A percentile compares a stretch with the other conserved stretches of the same genome.
Conservation (phyloP, 2,797 vertebrate genomes). For the Pipistrellus pipistrellus region DNA sequence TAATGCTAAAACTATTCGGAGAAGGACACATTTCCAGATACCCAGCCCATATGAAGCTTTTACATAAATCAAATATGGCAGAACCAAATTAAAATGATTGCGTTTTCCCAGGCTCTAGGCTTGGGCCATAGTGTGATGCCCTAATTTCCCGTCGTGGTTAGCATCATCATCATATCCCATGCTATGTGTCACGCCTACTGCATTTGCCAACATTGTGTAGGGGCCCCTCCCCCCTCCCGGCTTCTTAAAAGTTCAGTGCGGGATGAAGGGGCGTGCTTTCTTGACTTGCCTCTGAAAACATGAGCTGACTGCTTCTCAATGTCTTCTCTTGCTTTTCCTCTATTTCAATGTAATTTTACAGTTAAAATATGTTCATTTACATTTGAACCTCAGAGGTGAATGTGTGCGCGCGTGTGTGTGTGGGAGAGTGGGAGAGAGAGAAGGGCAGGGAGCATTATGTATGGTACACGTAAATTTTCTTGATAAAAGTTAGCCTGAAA, state of each 20-base stretch:
- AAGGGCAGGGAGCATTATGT: not conserved
- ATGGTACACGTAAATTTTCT: not conserved
- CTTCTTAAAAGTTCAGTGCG: conserved; percentile 50
- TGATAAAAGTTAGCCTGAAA: not conserved
- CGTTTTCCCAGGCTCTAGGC: conserved; percentile 56
- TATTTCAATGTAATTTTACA: conserved; percentile 41
- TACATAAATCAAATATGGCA: conserved; percentile 70
- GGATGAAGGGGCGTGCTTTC: not conserved
- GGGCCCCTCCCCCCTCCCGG: not conserved
- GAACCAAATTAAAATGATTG: conserved; percentile 66
- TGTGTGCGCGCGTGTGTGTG: not conserved
- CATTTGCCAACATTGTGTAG: not conserved
- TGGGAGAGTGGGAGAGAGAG: not conserved
- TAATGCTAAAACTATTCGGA: conserved; percentile 80
- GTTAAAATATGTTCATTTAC: conserved; percentile 37
- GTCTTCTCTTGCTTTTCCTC: conserved; percentile 21
- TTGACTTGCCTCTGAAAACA: not conserved
- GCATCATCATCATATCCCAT: not conserved
- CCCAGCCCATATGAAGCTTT: conserved; percentile 72
- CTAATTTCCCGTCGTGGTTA: conserved; percentile 36
- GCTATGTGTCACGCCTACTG: not conserved
- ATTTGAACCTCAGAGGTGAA: not conserved
- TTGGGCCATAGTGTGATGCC: not conserved
- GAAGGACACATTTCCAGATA: conserved; percentile 77
- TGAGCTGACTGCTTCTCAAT: conserved; percentile 3